Percentiles rank a stretch among this genome's conserved stretches.
These are phyloP conservation scores for Lycaena phlaeas DNA, from an alignment of 2,888 invertebrate genomes.

Conservation along the genomic window DNA sequence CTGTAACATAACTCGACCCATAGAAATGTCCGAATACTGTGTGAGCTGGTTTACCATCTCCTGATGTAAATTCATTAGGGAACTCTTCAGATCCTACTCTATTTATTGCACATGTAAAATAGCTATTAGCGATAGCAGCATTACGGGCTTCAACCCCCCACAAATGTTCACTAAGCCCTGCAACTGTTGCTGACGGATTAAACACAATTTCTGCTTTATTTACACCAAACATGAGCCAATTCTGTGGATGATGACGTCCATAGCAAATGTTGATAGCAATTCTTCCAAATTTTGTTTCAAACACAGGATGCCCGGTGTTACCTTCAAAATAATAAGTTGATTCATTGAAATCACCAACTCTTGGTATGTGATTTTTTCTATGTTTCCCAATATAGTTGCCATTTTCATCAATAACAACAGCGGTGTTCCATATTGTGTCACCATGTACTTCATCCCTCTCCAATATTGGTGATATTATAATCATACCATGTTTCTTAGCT, in stretches of 20 bases:
- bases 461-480: slow-evolving; percentile 94
- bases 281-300: slow-evolving; percentile 87
- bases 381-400: slow-evolving; percentile 94
- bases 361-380: slow-evolving; percentile 97
- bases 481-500: slow-evolving; percentile 89
- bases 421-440: slow-evolving; percentile 96
- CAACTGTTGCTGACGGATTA: slow-evolving; percentile 97
- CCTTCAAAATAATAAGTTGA: slow-evolving; percentile 98
- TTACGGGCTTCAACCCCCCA: slow-evolving; percentile 97
- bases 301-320: slow-evolving; percentile 96
- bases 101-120: slow-evolving; percentile 94
- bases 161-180: slow-evolving; percentile 87
- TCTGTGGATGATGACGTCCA: slow-evolving; percentile 97
- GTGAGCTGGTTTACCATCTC: slow-evolving; percentile 82
- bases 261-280: slow-evolving; percentile 98
- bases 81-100: slow-evolving; percentile 93
- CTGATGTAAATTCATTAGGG: slow-evolving; percentile 72
- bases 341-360: slow-evolving; percentile 99
- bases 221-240: slow-evolving; percentile 98
- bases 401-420: slow-evolving; percentile 90
- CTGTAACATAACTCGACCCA: slow-evolving; percentile 95
- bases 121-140: slow-evolving; percentile 97
- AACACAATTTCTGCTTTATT: slow-evolving; percentile 99
- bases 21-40: slow-evolving; percentile 97
- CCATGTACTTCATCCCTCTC: slow-evolving; percentile 91